Conservation (phyloP, 64 coral and sea anemone genomes). For the Porites australiensis region DNA sequence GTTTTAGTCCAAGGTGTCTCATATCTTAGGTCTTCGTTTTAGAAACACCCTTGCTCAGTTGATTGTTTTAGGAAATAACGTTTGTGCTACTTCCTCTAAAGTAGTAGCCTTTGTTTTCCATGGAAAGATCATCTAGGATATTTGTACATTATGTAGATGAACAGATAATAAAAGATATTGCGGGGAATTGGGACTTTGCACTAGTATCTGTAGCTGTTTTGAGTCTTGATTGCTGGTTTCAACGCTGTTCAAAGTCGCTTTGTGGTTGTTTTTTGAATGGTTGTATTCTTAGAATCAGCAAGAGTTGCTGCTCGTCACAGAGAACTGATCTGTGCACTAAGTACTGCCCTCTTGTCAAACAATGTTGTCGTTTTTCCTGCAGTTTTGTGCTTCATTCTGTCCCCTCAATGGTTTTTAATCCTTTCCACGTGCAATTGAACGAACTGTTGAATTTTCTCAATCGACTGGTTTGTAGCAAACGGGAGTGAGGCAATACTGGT, state of each 20-base stretch:
- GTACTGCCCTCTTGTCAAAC: not conserved
- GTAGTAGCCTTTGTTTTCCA: not conserved
- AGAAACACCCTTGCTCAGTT: not conserved
- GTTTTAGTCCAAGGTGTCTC: not conserved
- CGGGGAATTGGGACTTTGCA: no score
- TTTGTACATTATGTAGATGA: conserved; percentile 20
- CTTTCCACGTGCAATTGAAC: not conserved
- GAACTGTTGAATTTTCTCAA: not conserved
- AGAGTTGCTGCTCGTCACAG: no score
- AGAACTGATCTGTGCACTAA: no score
- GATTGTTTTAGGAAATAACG: conserved; percentile 32
- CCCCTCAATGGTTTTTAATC: not conserved
- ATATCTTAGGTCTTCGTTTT: not conserved
- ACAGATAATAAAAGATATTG: not conserved
- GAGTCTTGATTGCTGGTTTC: not conserved
- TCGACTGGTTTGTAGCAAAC: conserved; percentile 15
- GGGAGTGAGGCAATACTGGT: conserved; percentile 45
- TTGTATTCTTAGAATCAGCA: not conserved
- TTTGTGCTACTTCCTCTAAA: conserved; percentile 25
- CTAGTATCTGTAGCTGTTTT: no score
- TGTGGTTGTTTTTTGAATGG: conserved; percentile 7
- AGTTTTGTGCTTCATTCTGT: not conserved
- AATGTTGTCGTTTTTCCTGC: not conserved
- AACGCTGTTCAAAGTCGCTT: not conserved
- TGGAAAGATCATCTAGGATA: conserved; percentile 1